These are phyloP conservation scores for Etheostoma nigrum DNA, from an alignment of 2,797 vertebrate genomes.

Conservation along the genomic window DNA sequence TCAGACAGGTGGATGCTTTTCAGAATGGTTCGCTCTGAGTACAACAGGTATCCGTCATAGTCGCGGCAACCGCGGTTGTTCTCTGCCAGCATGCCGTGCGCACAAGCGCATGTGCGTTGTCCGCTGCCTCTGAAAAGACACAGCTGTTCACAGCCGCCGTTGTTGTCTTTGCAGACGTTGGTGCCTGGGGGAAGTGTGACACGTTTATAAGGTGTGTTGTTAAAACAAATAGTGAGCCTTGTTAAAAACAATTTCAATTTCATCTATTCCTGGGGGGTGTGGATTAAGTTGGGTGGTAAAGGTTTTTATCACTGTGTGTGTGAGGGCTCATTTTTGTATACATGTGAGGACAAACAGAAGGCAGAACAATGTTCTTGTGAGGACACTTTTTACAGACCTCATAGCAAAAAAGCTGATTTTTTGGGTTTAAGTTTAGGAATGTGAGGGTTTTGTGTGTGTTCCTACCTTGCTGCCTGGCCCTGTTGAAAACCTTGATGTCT, in stretches of 20 bases:
- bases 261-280: neutral
- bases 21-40: conserved; percentile 96
- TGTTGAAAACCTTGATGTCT: conserved; percentile 99
- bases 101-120: conserved; percentile 92
- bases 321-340: neutral
- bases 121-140: conserved; percentile 90
- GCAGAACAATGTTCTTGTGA: neutral
- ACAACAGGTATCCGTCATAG: conserved; percentile 96
- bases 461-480: conserved; percentile 93
- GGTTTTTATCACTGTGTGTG: neutral
- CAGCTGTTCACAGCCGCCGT: conserved; percentile 95
- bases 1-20: conserved; percentile 99
- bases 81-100: conserved; percentile 95
- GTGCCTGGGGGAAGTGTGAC: conserved; percentile 84
- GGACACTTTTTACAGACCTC: neutral
- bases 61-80: conserved; percentile 91
- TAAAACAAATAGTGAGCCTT: conserved; percentile 24
- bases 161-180: conserved; percentile 92
- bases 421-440: neutral
- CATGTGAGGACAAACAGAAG: neutral
- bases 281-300: conserved; percentile 1
- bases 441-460: neutral
- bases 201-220: conserved; percentile 12
- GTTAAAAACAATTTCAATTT: conserved; percentile 23
- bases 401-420: neutral